phyloP scores from a whole-genome alignment of 2,113 vertebrate species.

The Xyliphius kryptos region DNA sequence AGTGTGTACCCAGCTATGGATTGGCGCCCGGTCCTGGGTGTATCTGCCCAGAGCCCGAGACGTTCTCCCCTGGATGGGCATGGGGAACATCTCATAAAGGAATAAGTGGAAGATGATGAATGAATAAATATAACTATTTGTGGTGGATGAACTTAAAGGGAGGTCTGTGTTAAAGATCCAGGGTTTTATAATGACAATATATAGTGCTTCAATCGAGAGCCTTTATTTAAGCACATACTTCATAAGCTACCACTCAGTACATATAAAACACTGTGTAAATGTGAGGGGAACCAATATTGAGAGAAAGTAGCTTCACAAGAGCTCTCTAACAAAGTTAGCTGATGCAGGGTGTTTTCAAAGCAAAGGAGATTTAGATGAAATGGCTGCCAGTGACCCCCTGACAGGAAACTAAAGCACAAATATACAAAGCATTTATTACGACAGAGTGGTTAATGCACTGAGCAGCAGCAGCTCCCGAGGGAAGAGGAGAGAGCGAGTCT shows the following conservation, averaged over 20 bases:
- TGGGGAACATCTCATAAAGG: too few relatives aligned
- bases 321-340: constrained; percentile 2
- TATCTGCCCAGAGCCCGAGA: too few relatives aligned
- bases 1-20: too few relatives aligned
- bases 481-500: background rate
- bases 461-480: background rate
- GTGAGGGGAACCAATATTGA: constrained; percentile 10
- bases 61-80: too few relatives aligned
- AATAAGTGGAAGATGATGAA: too few relatives aligned
- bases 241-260: background rate
- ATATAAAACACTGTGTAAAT: constrained; percentile 16
- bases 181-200: too few relatives aligned
- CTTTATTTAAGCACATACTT: background rate
- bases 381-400: constrained; percentile 1
- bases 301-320: constrained; percentile 8
- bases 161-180: too few relatives aligned
- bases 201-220: too few relatives aligned
- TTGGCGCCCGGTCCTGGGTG: too few relatives aligned
- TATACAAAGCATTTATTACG: constrained; percentile 15
- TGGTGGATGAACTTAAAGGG: too few relatives aligned
- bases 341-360: constrained; percentile 18
- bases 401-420: constrained; percentile 14
- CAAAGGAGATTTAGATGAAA: constrained; percentile 13
- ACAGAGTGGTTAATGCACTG: constrained; percentile 7
- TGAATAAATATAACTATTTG: too few relatives aligned